Evolutionary conservation across 2,888 invertebrate species (phyloP), one percentile per base, ranked within the genome.

Genomic region (Drosophila koepferae): DNA sequence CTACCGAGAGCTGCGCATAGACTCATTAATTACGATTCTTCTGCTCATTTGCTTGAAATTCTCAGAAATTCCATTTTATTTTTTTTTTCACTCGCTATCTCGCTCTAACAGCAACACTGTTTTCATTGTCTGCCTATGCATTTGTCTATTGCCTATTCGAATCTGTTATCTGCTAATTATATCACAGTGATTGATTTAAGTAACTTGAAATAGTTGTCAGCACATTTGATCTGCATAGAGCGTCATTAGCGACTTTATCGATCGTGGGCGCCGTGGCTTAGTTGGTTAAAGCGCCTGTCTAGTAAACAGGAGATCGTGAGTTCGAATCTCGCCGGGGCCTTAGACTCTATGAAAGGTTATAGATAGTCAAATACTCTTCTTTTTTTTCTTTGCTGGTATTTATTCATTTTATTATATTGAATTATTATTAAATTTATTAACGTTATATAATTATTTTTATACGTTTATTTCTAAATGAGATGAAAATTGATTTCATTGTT

Each of bases 251-350:
- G 3, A 0, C 0, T 0, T 0, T 0, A 0, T 0, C 12, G 2
- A 53, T 60, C 14, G 56, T 64, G 14, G 92, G 92, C 92, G 92
- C 92, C 92, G 92, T 92, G 92, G 92, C 92, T 92, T 92, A 92
- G 92, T 92, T 92, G 92, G 92, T 92, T 92, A 92, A 92, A 92
- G 92, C 92, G 92, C 92, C 92, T 92, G 92, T 92, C 92, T 92
- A 92, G 92, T 92, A 92, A 92, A 92, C 92, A 92, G 92, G 92
- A 92, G 92, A 92, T 92, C 92, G 86, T 92, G 92, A 92, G 92
- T 92, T 92, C 92, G 92, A 92, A 92, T 92, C 92, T 92, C 92
- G 92, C 86, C 92, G 92, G 92, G 92, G 92, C 92, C 92, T 92
- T 70, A 20, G 68, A 55, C 54, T 6, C 20, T 7, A 16, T 7